Evolutionary conservation across 1,140 invertebrate genomes (phyloP).

Genomic region (Listronotus oregonensis): DNA sequence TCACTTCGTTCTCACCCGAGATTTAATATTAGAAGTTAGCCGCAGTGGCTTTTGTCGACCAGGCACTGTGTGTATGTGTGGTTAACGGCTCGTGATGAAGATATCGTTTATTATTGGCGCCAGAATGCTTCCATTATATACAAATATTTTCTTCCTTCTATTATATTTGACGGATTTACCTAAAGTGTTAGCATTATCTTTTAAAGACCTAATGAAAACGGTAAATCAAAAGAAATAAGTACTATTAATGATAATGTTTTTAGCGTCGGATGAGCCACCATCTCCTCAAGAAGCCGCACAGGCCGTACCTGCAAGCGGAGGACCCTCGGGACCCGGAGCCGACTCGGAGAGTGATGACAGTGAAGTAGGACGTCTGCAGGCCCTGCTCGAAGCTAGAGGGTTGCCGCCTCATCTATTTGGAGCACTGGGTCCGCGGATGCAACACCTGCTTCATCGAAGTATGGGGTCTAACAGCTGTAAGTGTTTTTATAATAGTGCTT

Average conservation of each 20-base stretch:
- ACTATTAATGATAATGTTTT: neutral
- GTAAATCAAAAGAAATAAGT: too few species aligned
- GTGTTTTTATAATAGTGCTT: slow-evolving; percentile 22
- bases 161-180: too few species aligned
- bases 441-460: slow-evolving; percentile 92
- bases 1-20: too few species aligned
- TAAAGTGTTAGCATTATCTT: too few species aligned
- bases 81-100: too few species aligned
- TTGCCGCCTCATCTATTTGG: slow-evolving; percentile 95
- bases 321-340: slow-evolving; percentile 49
- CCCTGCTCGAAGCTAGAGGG: slow-evolving; percentile 90
- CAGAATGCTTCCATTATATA: too few species aligned
- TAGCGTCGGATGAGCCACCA: slow-evolving; percentile 53
- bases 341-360: slow-evolving; percentile 78
- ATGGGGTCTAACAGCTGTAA: slow-evolving; percentile 84
- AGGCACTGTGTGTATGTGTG: too few species aligned
- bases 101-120: too few species aligned
- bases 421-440: slow-evolving; percentile 93
- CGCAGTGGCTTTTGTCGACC: too few species aligned
- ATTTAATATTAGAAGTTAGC: too few species aligned
- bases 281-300: slow-evolving; percentile 54
- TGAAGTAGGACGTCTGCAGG: slow-evolving; percentile 87
- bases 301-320: slow-evolving; percentile 47
- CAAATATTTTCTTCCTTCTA: too few species aligned
- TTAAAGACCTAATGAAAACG: too few species aligned